These are phyloP conservation scores for Acestrorhynchus altus DNA, from an alignment of 2,797 vertebrate genomes.

Conservation along the genomic window DNA sequence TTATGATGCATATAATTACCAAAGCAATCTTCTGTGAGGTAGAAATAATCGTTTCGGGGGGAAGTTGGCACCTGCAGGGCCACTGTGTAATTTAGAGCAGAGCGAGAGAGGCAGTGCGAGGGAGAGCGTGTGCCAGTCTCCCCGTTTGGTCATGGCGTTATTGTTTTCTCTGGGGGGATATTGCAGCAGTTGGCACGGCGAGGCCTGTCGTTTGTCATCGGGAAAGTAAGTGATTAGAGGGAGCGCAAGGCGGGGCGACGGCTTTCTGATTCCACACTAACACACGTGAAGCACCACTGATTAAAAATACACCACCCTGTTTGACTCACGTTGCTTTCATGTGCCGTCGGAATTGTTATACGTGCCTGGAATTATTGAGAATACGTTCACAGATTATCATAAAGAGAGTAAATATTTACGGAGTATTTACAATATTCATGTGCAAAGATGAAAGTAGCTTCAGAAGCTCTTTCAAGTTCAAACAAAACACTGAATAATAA, in stretches of 20 bases:
- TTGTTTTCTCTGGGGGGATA: conserved; percentile 61
- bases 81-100: conserved; percentile 70
- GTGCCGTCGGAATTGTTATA: not conserved
- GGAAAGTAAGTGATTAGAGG: conserved; percentile 55
- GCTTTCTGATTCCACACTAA: conserved; percentile 45
- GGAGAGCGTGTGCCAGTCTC: conserved; percentile 19
- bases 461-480: too few species aligned
- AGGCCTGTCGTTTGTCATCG: conserved; percentile 61
- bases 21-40: conserved; percentile 83
- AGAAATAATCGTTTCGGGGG: conserved; percentile 77
- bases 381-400: not conserved
- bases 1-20: conserved; percentile 84
- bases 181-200: conserved; percentile 53
- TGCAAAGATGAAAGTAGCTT: too few species aligned
- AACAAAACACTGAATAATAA: too few species aligned
- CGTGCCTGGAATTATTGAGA: not conserved
- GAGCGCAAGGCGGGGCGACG: conserved; percentile 51
- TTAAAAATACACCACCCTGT: conserved; percentile 42
- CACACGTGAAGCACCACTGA: conserved; percentile 39
- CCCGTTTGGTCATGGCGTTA: conserved; percentile 45
- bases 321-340: not conserved
- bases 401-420: too few species aligned
- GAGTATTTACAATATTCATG: too few species aligned
- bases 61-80: conserved; percentile 73
- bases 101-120: conserved; percentile 23